Conservation (phyloP, 2,888 invertebrate species). For the Aromia moschata region DNA sequence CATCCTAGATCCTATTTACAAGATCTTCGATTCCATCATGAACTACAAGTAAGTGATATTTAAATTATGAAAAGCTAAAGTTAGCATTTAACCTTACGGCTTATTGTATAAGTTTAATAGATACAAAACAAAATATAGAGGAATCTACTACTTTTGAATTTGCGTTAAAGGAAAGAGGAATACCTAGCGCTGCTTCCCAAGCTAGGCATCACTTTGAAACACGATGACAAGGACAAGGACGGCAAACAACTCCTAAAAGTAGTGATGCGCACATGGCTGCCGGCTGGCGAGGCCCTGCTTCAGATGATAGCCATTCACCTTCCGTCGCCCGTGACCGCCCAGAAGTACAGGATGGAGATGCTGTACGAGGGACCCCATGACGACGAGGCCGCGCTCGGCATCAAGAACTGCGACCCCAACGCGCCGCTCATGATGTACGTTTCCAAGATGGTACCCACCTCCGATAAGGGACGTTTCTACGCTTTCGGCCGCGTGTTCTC, state of each 20-base stretch:
- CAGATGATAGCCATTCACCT: conserved; percentile 99
- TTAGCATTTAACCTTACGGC: too few species aligned
- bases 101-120: too few species aligned
- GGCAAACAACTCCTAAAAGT: conserved; percentile 96
- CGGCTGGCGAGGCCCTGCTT: conserved; percentile 98
- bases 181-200: conserved; percentile 87
- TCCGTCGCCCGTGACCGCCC: conserved; percentile 98
- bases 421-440: conserved; percentile 99
- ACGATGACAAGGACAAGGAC: conserved; percentile 96
- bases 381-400: conserved; percentile 77
- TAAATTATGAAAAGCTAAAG: too few species aligned
- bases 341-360: conserved; percentile 99
- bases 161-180: conserved; percentile 88
- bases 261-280: conserved; percentile 99
- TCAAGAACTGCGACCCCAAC: conserved; percentile 90
- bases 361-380: conserved; percentile 98
- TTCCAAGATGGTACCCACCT: conserved; percentile 99
- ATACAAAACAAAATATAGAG: too few species aligned
- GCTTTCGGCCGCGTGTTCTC: conserved; percentile 99
- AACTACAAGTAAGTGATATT: conserved; percentile 61
- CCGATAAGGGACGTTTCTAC: conserved; percentile 99
- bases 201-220: conserved; percentile 89
- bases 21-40: conserved; percentile 80
- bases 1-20: conserved; percentile 98
- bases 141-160: too few species aligned